These are phyloP conservation scores for Catocala nupta DNA, from an alignment of 2,888 invertebrate species.

Conservation along the genomic window DNA sequence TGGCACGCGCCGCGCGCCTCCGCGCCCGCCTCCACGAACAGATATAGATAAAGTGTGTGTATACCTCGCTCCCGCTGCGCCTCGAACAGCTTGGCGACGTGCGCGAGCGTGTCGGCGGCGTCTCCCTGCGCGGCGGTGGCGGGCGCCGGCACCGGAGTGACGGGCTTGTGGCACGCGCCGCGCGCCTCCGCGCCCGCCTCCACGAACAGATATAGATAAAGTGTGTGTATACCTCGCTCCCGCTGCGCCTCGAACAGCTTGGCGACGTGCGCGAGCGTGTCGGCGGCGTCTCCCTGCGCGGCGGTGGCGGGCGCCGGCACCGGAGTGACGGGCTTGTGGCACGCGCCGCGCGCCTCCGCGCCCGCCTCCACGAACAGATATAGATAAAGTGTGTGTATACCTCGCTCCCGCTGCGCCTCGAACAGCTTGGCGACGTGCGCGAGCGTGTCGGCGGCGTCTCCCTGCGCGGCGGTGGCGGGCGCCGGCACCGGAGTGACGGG, in stretches of 20 bases:
- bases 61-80: slow-evolving; percentile 73
- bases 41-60: slow-evolving; percentile 21
- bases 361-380: slow-evolving; percentile 94
- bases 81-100: slow-evolving; percentile 88
- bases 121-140: slow-evolving; percentile 42
- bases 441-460: slow-evolving; percentile 76
- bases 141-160: slow-evolving; percentile 52
- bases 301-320: slow-evolving; percentile 25
- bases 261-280: slow-evolving; percentile 87
- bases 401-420: slow-evolving; percentile 79
- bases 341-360: slow-evolving; percentile 89
- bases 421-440: slow-evolving; percentile 88
- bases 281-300: slow-evolving; percentile 58
- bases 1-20: slow-evolving; percentile 90
- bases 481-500: slow-evolving; percentile 65
- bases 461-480: slow-evolving; percentile 34
- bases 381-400: slow-evolving; percentile 38
- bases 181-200: slow-evolving; percentile 91
- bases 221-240: slow-evolving; percentile 59
- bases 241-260: slow-evolving; percentile 86
- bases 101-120: slow-evolving; percentile 82
- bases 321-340: slow-evolving; percentile 84
- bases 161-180: slow-evolving; percentile 89
- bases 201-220: slow-evolving; percentile 88
- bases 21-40: slow-evolving; percentile 94